These are phyloP conservation scores for Parazoanthus swiftii DNA, from an alignment of 92 coral and sea anemone genomes.

Conservation along the genomic window DNA sequence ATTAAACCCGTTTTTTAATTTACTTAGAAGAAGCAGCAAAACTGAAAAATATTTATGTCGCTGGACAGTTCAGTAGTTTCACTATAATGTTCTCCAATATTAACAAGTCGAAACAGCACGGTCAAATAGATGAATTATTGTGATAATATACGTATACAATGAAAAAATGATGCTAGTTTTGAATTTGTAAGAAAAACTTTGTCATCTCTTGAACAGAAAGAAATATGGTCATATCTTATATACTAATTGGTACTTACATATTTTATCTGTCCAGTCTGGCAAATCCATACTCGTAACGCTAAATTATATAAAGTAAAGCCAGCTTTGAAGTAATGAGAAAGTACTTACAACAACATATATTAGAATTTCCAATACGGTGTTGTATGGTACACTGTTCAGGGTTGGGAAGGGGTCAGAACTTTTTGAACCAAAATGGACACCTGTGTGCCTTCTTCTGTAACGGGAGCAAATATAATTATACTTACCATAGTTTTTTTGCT, in stretches of 20 bases:
- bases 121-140: not conserved
- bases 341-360: not conserved
- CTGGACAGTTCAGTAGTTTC: not conserved
- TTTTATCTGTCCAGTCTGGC: conserved; percentile 4
- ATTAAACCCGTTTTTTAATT: not conserved
- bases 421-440: not conserved
- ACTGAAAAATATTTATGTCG: not conserved
- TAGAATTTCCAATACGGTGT: not conserved
- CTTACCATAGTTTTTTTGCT: conserved; percentile 4
- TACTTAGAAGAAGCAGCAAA: not conserved
- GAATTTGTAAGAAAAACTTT: conserved; percentile 9
- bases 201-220: conserved; percentile 27
- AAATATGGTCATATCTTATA: not conserved
- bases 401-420: conserved; percentile 6
- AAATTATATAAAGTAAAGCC: not conserved
- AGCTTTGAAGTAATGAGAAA: not conserved
- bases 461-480: conserved; percentile 18
- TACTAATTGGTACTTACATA: not conserved
- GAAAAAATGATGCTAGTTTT: not conserved
- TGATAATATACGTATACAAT: not conserved
- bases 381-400: not conserved
- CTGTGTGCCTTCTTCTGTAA: not conserved
- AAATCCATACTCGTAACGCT: not conserved
- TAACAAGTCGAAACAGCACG: not conserved
- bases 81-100: no score